A percentile compares a stretch with the other conserved stretches of the same genome.
phyloP scores from a whole-genome alignment of 2,888 invertebrate species.

The Gymnoscelis rufifasciata region DNA sequence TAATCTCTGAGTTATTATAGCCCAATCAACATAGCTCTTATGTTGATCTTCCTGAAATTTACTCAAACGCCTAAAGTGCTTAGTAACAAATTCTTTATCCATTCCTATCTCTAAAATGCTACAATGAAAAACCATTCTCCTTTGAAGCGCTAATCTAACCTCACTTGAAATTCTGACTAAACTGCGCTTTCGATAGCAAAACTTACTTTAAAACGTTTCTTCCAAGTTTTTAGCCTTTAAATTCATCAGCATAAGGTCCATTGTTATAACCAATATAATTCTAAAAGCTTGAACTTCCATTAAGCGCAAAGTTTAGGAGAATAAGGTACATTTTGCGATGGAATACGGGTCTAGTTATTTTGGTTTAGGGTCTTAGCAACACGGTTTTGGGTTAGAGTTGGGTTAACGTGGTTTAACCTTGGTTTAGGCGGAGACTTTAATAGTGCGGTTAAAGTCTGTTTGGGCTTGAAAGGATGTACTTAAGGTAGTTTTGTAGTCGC shows the following conservation, averaged over 20 bases:
- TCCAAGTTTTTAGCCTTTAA: not conserved
- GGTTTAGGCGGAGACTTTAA: slow-evolving; percentile 27
- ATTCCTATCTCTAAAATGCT: no score
- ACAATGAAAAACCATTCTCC: no score
- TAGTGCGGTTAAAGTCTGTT: slow-evolving; percentile 8
- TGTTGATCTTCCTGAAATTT: no score
- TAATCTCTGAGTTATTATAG: no score
- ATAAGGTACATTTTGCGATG: not conserved
- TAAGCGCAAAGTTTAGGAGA: not conserved
- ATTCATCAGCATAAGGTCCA: not conserved
- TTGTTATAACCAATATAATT: not conserved
- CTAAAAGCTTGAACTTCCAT: not conserved
- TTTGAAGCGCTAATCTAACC: no score
- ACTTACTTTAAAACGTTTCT: no score
- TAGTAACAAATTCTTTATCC: no score
- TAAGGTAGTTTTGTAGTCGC: not conserved
- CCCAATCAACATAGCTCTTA: no score
- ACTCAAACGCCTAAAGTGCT: no score
- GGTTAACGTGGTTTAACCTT: slow-evolving; percentile 31
- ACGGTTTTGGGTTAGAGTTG: slow-evolving; percentile 34
- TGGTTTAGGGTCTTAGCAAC: slow-evolving; percentile 27
- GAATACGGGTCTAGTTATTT: not conserved
- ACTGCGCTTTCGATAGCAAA: no score
- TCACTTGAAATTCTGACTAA: no score
- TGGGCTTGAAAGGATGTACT: slow-evolving; percentile 1